Evolutionary conservation across 2,113 vertebrate species (phyloP).

Genomic region (Haemorhous mexicanus): DNA sequence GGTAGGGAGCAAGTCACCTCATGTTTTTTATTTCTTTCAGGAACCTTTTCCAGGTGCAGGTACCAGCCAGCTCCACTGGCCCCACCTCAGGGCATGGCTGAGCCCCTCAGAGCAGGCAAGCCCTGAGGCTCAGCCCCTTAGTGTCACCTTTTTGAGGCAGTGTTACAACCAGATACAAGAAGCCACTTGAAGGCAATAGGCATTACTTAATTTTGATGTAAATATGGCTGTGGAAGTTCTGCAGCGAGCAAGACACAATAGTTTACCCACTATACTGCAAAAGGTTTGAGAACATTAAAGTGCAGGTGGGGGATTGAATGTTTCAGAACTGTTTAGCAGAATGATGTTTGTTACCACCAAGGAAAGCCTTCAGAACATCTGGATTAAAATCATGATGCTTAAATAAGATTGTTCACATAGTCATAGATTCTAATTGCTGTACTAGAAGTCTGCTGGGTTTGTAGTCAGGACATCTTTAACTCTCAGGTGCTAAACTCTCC

Average conservation of each 20-base stretch:
- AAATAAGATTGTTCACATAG: rapidly evolving
- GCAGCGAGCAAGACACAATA: background rate
- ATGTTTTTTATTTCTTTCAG: background rate
- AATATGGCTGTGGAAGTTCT: background rate
- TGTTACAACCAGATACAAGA: background rate
- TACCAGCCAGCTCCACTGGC: background rate
- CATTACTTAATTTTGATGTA: background rate
- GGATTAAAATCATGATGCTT: background rate
- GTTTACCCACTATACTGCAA: background rate
- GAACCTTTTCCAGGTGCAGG: background rate
- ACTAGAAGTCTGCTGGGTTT: background rate
- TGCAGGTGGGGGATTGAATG: background rate
- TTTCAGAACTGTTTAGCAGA: background rate
- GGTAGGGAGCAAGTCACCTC: background rate
- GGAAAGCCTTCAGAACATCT: background rate
- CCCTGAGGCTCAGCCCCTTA: background rate
- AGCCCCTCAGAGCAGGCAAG: background rate
- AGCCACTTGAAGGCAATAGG: background rate
- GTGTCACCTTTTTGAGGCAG: background rate
- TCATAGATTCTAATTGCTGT: background rate
- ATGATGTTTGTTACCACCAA: background rate
- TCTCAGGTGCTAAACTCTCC: no score
- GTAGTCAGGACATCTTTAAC: background rate
- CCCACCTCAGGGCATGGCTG: background rate
- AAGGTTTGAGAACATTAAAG: background rate